Percentiles rank a stretch among this genome's conserved stretches.
Conservation (phyloP, 2,888 invertebrate genomes). For the Eurois occulta region DNA sequence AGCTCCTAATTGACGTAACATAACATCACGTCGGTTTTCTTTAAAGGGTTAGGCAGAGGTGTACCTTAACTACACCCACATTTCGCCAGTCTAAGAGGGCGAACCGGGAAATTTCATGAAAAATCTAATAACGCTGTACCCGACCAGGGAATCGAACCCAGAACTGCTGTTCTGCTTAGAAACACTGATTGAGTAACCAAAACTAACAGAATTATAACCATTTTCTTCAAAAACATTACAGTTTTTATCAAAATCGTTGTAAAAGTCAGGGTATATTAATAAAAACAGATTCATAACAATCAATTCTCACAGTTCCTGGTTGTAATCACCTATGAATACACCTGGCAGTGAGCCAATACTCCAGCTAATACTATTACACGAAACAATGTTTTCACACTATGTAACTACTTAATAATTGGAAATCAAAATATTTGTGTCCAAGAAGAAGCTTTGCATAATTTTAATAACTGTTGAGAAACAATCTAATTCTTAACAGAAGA, state of each 20-base stretch:
- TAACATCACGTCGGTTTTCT: not conserved
- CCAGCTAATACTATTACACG: not conserved
- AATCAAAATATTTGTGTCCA: constrained; percentile 9
- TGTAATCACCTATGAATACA: constrained; percentile 32
- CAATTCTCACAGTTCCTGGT: constrained; percentile 31
- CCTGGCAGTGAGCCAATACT: constrained; percentile 29
- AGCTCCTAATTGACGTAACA: not conserved
- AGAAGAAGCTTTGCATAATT: not conserved
- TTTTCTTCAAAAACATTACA: not conserved
- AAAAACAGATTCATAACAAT: constrained; percentile 18
- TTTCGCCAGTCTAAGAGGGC: too few relatives aligned
- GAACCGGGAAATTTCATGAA: too few relatives aligned
- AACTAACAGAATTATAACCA: not conserved
- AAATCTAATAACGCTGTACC: not conserved
- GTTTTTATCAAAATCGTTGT: not conserved
- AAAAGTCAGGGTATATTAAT: not conserved
- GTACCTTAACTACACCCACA: not conserved
- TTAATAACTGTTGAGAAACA: not conserved
- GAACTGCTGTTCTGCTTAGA: not conserved
- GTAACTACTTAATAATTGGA: constrained; percentile 5
- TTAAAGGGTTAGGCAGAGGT: not conserved
- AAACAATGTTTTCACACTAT: constrained; percentile 35
- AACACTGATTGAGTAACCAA: not conserved
- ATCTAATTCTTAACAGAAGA: not conserved
- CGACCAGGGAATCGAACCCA: not conserved